A percentile compares a stretch with the other conserved stretches of the same genome.
Conservation (phyloP, 2,888 invertebrate genomes). For the Dynastes grantii region DNA sequence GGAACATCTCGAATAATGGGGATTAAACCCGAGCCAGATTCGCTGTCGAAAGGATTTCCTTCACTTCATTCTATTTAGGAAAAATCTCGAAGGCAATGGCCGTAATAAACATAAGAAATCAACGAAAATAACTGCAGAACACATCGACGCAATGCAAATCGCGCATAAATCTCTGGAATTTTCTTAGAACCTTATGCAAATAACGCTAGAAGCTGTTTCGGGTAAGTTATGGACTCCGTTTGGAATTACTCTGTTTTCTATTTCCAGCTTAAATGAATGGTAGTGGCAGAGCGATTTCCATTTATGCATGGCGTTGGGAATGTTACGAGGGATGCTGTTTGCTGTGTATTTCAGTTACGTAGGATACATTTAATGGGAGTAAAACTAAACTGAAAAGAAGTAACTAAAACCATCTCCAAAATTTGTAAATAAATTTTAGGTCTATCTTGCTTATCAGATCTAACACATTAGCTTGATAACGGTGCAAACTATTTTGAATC, state of each 20-base stretch:
- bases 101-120: conserved; percentile 44
- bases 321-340: background rate
- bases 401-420: too few relatives aligned
- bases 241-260: conserved; percentile 47
- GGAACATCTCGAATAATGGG: conserved; percentile 15
- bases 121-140: conserved; percentile 32
- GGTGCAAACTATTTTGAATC: too few relatives aligned
- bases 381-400: background rate
- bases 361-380: background rate
- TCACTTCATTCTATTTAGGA: conserved; percentile 15
- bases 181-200: conserved; percentile 49
- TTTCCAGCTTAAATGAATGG: conserved; percentile 24
- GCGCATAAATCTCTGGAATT: conserved; percentile 47
- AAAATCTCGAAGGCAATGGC: conserved; percentile 1
- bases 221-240: conserved; percentile 44
- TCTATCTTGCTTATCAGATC: too few relatives aligned
- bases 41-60: conserved; percentile 1
- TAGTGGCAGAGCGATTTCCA: conserved; percentile 7
- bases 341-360: background rate
- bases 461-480: too few relatives aligned
- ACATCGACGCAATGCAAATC: conserved; percentile 40
- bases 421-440: too few relatives aligned
- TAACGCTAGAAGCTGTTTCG: conserved; percentile 42
- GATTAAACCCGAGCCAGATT: background rate
- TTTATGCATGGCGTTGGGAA: conserved; percentile 7